Conservation (phyloP, 2,113 vertebrate species). For the Merops nubicus region DNA sequence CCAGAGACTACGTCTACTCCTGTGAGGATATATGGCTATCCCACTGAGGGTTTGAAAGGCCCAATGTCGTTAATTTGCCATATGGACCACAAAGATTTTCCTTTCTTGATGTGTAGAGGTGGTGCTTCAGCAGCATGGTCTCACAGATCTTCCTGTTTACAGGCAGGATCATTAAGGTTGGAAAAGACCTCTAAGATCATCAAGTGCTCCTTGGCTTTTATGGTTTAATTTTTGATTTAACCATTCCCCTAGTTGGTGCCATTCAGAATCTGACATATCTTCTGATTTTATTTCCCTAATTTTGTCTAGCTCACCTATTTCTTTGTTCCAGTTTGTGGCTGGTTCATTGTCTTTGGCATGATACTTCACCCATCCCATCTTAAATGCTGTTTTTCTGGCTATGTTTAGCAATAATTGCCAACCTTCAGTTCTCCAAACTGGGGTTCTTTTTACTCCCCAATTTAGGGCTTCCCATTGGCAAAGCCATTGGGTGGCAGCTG, state of each 20-base stretch:
- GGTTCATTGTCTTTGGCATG: not conserved
- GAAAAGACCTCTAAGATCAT: too few species aligned
- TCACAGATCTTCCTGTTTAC: not conserved
- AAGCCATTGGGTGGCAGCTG: not conserved
- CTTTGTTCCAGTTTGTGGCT: not conserved
- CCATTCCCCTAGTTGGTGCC: not conserved
- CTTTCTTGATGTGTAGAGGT: not conserved
- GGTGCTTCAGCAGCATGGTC: not conserved
- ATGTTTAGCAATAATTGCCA: not conserved
- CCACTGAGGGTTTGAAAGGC: not conserved
- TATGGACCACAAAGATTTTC: not conserved
- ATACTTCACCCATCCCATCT: not conserved
- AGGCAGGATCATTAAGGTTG: too few species aligned
- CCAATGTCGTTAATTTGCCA: not conserved
- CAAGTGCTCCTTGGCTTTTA: not conserved
- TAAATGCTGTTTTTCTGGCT: not conserved
- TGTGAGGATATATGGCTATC: not conserved
- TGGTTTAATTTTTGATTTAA: not conserved
- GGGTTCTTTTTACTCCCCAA: not conserved
- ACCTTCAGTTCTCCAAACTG: not conserved
- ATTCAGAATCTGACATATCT: not conserved
- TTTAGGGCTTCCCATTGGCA: not conserved
- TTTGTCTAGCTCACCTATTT: not conserved
- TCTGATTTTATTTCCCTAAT: not conserved
- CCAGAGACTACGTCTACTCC: not conserved